Conservation (phyloP, 2,797 vertebrate species). For the Sebastes cheni region DNA sequence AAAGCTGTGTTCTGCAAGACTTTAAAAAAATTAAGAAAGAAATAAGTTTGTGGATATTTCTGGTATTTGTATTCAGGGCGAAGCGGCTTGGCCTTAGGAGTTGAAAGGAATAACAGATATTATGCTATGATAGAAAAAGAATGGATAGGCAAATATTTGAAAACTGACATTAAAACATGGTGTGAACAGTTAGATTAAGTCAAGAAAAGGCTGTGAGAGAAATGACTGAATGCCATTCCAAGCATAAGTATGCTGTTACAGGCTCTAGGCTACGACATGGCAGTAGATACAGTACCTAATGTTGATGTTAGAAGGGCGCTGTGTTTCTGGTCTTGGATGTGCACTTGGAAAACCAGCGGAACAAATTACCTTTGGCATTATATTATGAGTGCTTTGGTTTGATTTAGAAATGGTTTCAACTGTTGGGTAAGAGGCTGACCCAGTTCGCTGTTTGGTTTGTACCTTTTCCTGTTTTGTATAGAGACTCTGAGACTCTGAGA, state of each 20-base stretch:
- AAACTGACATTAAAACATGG: neutral
- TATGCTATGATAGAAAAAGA: neutral
- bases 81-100: neutral
- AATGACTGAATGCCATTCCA: conserved; percentile 4
- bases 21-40: conserved; percentile 29
- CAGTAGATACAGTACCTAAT: neutral
- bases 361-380: conserved; percentile 34
- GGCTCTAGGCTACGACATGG: conserved; percentile 7
- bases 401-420: conserved; percentile 37
- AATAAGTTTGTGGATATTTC: conserved; percentile 2
- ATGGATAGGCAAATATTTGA: conserved; percentile 12
- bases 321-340: conserved; percentile 41
- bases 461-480: conserved; percentile 16
- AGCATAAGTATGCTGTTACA: neutral
- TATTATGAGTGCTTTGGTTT: conserved; percentile 26
- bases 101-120: neutral
- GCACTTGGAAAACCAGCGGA: conserved; percentile 32
- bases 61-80: conserved; percentile 9
- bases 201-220: neutral
- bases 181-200: neutral
- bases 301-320: conserved; percentile 22
- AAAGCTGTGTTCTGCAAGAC: conserved; percentile 45
- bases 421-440: conserved; percentile 52
- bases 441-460: conserved; percentile 42
- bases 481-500: neutral